Percentiles rank a stretch among this genome's conserved stretches.
These are phyloP conservation scores for Neodiprion fabricii DNA, from an alignment of 1,140 invertebrate species.

Conservation along the genomic window DNA sequence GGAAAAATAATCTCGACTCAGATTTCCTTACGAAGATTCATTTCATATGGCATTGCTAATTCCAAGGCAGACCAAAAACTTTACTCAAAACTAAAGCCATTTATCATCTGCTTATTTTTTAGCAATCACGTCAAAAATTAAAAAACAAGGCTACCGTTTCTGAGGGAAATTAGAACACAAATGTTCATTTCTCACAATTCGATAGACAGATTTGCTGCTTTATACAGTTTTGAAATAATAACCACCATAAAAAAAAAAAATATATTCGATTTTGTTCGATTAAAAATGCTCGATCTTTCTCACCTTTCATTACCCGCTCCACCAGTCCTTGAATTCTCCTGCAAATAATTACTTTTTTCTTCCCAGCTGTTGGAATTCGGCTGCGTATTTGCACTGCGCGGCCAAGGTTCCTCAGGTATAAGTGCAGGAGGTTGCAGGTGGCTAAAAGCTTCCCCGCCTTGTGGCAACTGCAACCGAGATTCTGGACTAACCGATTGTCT, in stretches of 20 bases:
- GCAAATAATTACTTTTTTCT: constrained; percentile 24
- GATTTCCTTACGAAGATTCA: no score
- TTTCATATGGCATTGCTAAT: no score
- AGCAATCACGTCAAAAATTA: no score
- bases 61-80: no score
- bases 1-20: no score
- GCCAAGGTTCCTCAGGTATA: constrained; percentile 44
- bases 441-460: constrained; percentile 40
- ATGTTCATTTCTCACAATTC: no score
- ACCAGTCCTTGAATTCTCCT: constrained; percentile 34
- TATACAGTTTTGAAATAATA: neutral
- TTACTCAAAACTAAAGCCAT: no score
- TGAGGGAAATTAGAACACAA: no score
- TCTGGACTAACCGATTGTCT: constrained; percentile 28
- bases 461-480: constrained; percentile 39
- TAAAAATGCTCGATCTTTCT: neutral
- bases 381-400: constrained; percentile 25
- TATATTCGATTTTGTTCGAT: no score
- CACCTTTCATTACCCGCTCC: constrained; percentile 34
- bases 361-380: constrained; percentile 18
- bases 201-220: no score
- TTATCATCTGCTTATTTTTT: no score
- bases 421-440: constrained; percentile 39
- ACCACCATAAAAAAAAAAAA: neutral
- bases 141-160: no score